Conservation (phyloP, 1,140 invertebrate species). For the Drosophila tristis region DNA sequence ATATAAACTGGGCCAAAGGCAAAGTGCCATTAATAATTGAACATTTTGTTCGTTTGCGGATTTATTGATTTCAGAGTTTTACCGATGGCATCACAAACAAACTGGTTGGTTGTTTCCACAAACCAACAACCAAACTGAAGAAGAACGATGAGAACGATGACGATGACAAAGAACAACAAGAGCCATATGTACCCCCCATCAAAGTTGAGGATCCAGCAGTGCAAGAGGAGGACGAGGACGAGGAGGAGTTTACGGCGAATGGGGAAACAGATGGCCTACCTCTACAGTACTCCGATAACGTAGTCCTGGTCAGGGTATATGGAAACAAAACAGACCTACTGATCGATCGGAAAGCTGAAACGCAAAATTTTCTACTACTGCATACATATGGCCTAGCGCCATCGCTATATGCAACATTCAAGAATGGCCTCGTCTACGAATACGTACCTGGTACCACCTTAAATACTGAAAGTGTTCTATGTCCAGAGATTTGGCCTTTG, state of each 20-base stretch:
- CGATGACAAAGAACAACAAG: background rate
- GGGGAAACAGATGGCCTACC: slow-evolving; percentile 56
- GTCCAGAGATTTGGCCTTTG: slow-evolving; percentile 89
- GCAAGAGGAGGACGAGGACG: slow-evolving; percentile 38
- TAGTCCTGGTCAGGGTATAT: slow-evolving; percentile 95
- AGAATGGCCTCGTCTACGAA: slow-evolving; percentile 97
- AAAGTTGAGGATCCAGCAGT: slow-evolving; percentile 46
- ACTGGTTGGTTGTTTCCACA: slow-evolving; percentile 91
- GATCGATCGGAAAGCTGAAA: slow-evolving; percentile 95
- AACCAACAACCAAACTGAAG: slow-evolving; percentile 46
- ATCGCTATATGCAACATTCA: slow-evolving; percentile 94
- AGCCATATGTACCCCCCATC: slow-evolving; percentile 47
- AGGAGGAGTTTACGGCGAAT: slow-evolving; percentile 17
- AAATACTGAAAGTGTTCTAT: slow-evolving; percentile 88
- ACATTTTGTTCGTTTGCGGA: background rate
- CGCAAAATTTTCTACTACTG: slow-evolving; percentile 89
- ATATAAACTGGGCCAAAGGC: too few relatives aligned
- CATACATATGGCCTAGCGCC: slow-evolving; percentile 92
- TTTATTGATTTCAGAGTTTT: slow-evolving; percentile 88
- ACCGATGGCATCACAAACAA: slow-evolving; percentile 98
- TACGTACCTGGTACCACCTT: slow-evolving; percentile 94
- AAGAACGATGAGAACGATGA: slow-evolving; percentile 49
- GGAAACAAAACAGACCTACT: slow-evolving; percentile 96
- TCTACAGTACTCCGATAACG: slow-evolving; percentile 86
- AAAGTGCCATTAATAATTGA: background rate